A percentile compares a stretch with the other conserved stretches of the same genome.
phyloP scores from a whole-genome alignment of 2,797 vertebrate species.

The Epinephelus coioides region DNA sequence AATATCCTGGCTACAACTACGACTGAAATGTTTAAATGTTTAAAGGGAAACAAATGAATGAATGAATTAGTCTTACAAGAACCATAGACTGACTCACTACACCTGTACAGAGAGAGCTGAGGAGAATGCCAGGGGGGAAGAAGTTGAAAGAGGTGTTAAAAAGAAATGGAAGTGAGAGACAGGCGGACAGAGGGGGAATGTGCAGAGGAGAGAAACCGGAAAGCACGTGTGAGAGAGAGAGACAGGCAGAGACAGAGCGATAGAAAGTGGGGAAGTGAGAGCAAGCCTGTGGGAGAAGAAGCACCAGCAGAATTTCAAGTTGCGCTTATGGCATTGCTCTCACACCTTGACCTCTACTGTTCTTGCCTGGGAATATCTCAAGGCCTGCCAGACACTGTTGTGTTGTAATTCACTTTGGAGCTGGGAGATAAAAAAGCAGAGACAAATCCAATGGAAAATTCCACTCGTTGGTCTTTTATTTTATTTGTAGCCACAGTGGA shows the following conservation, averaged over 20 bases:
- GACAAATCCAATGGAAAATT: slow-evolving; percentile 68
- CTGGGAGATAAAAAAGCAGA: slow-evolving; percentile 70
- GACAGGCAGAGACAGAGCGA: slow-evolving; percentile 32
- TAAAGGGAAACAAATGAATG: neutral
- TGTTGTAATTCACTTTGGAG: slow-evolving; percentile 71
- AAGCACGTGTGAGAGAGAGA: slow-evolving; percentile 7
- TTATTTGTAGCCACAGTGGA: slow-evolving; percentile 72
- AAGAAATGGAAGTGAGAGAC: slow-evolving; percentile 53
- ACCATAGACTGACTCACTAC: slow-evolving; percentile 14
- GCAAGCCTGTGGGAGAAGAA: slow-evolving; percentile 59
- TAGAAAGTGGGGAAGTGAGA: slow-evolving; percentile 48
- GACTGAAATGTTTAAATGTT: neutral
- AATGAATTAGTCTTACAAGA: neutral
- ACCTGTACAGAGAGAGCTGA: slow-evolving; percentile 21
- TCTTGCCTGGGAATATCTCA: slow-evolving; percentile 69
- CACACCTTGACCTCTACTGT: slow-evolving; percentile 75
- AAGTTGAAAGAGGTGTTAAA: slow-evolving; percentile 61
- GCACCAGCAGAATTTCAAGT: slow-evolving; percentile 71
- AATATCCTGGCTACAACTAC: neutral
- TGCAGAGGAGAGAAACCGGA: slow-evolving; percentile 41
- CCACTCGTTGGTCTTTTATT: slow-evolving; percentile 57
- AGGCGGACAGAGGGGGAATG: slow-evolving; percentile 15
- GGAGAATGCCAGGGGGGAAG: slow-evolving; percentile 8
- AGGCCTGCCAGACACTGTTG: slow-evolving; percentile 71
- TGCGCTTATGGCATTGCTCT: slow-evolving; percentile 57